Percentiles rank a stretch among this genome's conserved stretches.
Conservation (phyloP, 2,888 invertebrate species). For the Acronicta alni region DNA sequence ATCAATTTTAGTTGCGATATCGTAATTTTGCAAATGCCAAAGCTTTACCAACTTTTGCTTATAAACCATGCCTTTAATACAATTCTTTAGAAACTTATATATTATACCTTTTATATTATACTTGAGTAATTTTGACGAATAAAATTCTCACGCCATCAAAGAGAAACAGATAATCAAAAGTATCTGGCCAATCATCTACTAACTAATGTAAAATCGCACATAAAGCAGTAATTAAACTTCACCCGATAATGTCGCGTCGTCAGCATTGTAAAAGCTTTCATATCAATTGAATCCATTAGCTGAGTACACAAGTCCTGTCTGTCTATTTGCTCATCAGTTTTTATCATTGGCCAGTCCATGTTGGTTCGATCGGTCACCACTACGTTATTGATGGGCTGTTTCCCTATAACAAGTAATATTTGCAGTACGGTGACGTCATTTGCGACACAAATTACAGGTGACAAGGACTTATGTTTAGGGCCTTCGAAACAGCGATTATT, state of each 20-base stretch:
- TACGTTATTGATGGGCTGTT: conserved; percentile 85
- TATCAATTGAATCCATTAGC: conserved; percentile 90
- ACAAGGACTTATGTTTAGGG: conserved; percentile 49
- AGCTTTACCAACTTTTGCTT: conserved; percentile 13
- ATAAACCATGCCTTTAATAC: background rate
- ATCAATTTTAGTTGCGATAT: conserved; percentile 34
- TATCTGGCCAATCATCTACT: conserved; percentile 43
- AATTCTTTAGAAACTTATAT: no score
- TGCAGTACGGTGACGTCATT: conserved; percentile 59
- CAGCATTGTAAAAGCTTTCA: conserved; percentile 88
- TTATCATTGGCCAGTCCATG: conserved; percentile 87
- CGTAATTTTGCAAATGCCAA: conserved; percentile 29
- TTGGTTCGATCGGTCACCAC: conserved; percentile 88
- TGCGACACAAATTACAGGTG: conserved; percentile 65
- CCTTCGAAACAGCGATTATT: conserved; percentile 35
- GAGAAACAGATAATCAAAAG: conserved; percentile 30
- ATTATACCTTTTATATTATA: no score
- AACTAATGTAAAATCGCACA: conserved; percentile 49
- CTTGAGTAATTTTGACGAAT: no score
- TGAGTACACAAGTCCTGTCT: conserved; percentile 86
- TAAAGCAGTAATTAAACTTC: conserved; percentile 72
- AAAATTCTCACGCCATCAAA: background rate
- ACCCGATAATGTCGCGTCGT: conserved; percentile 79
- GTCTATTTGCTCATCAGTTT: conserved; percentile 89
- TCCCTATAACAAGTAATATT: conserved; percentile 73